phyloP scores from a whole-genome alignment of 2,113 vertebrate species.

The Hemicordylus capensis region DNA sequence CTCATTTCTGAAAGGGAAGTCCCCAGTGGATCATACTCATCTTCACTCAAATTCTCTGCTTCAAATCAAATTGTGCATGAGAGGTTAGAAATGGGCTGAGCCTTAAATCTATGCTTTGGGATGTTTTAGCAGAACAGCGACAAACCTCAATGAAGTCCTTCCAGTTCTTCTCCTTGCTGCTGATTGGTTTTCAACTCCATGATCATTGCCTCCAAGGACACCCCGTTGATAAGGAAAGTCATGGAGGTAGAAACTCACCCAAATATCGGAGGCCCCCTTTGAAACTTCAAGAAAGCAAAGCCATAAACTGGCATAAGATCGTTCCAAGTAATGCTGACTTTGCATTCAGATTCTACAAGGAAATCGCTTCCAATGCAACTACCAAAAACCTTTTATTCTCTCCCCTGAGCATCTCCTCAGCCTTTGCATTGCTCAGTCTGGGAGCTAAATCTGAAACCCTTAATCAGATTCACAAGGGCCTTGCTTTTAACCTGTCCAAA shows the following conservation, averaged over 20 bases:
- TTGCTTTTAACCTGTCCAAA: constrained; percentile 73
- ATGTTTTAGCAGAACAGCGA: constrained; percentile 57
- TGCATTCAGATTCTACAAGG: constrained; percentile 80
- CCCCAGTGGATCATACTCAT: too few relatives aligned
- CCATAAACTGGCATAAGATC: constrained; percentile 41
- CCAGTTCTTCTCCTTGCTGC: constrained; percentile 51
- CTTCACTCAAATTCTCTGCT: background rate
- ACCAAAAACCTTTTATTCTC: constrained; percentile 85
- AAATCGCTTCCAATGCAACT: constrained; percentile 36
- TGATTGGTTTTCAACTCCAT: constrained; percentile 63
- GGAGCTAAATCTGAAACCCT: constrained; percentile 80
- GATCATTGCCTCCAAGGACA: constrained; percentile 15
- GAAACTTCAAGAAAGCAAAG: background rate
- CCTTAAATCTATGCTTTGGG: background rate
- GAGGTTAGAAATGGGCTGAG: background rate
- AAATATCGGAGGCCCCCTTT: background rate
- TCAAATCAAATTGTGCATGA: background rate
- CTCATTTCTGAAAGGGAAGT: too few relatives aligned
- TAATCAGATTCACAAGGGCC: constrained; percentile 73
- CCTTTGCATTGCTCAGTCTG: constrained; percentile 81
- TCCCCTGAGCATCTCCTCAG: constrained; percentile 82
- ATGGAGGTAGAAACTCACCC: background rate
- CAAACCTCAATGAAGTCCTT: constrained; percentile 65
- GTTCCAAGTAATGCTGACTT: constrained; percentile 78
- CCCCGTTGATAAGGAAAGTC: background rate